A percentile compares a stretch with the other conserved stretches of the same genome.
Conservation (phyloP, 1,140 invertebrate species). For the Gonioctena quinquepunctata region DNA sequence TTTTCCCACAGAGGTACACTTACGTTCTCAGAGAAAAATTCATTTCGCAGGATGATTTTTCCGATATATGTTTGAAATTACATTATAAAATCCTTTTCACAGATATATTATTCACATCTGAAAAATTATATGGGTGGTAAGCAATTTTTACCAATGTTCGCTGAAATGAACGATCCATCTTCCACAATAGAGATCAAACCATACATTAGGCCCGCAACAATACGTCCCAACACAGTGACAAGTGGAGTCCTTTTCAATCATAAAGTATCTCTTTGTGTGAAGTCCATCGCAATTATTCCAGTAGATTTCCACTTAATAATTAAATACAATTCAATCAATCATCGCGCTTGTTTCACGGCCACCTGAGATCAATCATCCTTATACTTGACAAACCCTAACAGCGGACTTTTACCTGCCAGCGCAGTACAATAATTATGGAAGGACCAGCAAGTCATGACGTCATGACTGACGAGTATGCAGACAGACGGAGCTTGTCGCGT, state of each 20-base stretch:
- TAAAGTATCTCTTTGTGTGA: constrained; percentile 14
- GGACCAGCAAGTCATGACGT: constrained; percentile 5
- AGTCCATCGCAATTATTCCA: constrained; percentile 13
- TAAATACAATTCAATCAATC: constrained; percentile 31
- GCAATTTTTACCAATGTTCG: too few species aligned
- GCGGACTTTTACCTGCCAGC: constrained; percentile 22
- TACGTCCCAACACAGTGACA: not conserved
- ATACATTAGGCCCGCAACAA: not conserved
- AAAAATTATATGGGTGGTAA: too few species aligned
- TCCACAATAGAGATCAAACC: not conserved
- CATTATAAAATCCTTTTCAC: too few species aligned
- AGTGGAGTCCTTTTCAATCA: constrained; percentile 13
- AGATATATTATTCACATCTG: too few species aligned
- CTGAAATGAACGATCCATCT: not conserved
- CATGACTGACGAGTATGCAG: not conserved
- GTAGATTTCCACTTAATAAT: constrained; percentile 20
- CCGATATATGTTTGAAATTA: too few species aligned
- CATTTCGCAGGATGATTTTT: too few species aligned
- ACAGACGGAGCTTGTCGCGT: not conserved
- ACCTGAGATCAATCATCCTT: constrained; percentile 24
- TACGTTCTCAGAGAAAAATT: too few species aligned
- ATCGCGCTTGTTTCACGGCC: constrained; percentile 19
- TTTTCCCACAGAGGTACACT: too few species aligned
- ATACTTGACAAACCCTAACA: constrained; percentile 24
- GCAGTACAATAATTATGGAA: not conserved